Evolutionary conservation across 2,888 invertebrate genomes (phyloP).

Genomic region (Drosophila anomalata): DNA sequence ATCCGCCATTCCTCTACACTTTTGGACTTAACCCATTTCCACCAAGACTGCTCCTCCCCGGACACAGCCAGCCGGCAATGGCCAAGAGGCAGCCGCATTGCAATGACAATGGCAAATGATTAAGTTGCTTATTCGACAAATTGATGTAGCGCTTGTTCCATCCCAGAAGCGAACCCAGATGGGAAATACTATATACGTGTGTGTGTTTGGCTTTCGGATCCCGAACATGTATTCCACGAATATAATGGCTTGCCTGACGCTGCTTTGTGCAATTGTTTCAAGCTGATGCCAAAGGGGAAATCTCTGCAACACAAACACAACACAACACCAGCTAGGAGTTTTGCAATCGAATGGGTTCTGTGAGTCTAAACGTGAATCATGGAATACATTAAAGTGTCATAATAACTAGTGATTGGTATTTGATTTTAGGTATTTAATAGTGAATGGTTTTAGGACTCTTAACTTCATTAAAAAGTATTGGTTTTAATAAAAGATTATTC

Average conservation of each 20-base stretch:
- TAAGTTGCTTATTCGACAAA: constrained; percentile 80
- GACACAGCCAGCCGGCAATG: constrained; percentile 32
- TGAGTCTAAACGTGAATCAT: background rate
- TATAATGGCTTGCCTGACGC: constrained; percentile 17
- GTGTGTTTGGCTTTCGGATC: constrained; percentile 10
- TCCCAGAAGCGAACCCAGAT: constrained; percentile 16
- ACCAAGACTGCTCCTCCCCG: constrained; percentile 13
- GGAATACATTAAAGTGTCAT: background rate
- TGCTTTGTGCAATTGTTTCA: constrained; percentile 32
- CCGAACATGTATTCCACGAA: constrained; percentile 16
- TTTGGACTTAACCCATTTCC: constrained; percentile 2
- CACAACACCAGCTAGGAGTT: background rate
- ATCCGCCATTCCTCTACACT: constrained; percentile 11
- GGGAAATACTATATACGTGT: constrained; percentile 1
- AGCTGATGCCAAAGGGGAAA: constrained; percentile 30
- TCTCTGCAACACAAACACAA: constrained; percentile 1
- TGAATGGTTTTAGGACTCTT: background rate
- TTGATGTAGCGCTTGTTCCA: constrained; percentile 64
- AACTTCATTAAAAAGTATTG: background rate
- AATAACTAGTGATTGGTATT: background rate
- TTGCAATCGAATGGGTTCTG: background rate
- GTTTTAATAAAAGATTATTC: no score
- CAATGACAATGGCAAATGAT: constrained; percentile 72
- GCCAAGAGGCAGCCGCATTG: constrained; percentile 38
- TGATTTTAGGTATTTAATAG: background rate